Base-by-base conservation (phyloP, 2,113 vertebrate species). In the Odocoileus virginianus region DNA sequence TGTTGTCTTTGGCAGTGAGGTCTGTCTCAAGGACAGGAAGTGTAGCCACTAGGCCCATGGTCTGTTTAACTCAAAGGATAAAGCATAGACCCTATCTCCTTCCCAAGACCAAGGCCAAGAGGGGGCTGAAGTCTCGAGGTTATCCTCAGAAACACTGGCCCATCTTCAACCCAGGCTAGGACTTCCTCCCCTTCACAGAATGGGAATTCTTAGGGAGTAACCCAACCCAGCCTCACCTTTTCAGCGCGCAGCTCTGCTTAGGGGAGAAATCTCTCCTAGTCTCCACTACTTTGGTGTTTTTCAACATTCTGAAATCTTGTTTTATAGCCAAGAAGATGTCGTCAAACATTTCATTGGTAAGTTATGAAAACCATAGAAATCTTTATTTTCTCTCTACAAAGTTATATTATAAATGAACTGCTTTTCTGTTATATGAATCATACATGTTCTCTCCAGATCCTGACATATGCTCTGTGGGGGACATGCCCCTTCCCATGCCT, bases 1-100 rank as follows among this genome's bases (percentile, higher is more conserved):
- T 97, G 87, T 97, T 98, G 82, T 95, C 93, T 95, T 96, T 96
- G 95, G 87, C 96, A 97, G 43, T 19, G 71, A 93, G 54, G 1
- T 36, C 86, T 95, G 55, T 96, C 96, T 96, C 82, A 89, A 60
- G 96, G 96, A 95, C 95, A 92, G 97, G 95, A 97, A 93, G 79
- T 79, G 28, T 87, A 83, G 95, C 30, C 23, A 23, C 25, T 61
- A 89, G 86, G 96, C 94, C 96, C 61, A 8, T 87, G 97, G 92
- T 55, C 36, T 43, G 2, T 54, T 76, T 71, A 87, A 71, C 78
- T 91, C 57, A 45, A 82, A 95, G 67, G 87, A 82, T 60, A 23
- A 76, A 83, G 50, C 27, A 1, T 7, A 87, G 78, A n/a, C 43
- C 50, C 93, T 25, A 5, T 36, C 25, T 57, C 79, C 50, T 91